Evolutionary conservation across 30 jellyfish, hydroid and myxozoan species (phyloP).

Genomic region (Aurelia sp.): DNA sequence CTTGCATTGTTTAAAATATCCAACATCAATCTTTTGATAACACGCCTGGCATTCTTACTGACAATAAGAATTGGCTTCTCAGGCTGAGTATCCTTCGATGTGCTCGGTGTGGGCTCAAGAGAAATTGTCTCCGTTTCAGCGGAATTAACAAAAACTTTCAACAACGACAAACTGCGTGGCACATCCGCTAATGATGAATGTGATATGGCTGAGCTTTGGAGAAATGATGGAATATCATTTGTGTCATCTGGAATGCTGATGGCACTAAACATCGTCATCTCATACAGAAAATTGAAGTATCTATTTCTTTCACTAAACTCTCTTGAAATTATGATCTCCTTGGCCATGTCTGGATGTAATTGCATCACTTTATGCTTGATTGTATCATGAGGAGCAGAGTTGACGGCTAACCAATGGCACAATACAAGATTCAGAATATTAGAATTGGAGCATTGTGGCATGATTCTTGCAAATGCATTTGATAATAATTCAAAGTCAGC

Average conservation of each 20-base stretch:
- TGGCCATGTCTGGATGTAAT: slow-evolving; percentile 15
- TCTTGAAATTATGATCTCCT: background rate
- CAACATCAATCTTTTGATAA: slow-evolving; percentile 8
- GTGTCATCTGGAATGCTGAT: background rate
- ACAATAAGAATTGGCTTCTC: background rate
- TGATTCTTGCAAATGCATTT: slow-evolving; percentile 12
- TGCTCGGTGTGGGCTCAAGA: background rate
- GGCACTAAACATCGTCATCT: slow-evolving; percentile 22
- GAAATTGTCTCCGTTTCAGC: background rate
- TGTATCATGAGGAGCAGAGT: background rate
- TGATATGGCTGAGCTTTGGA: background rate
- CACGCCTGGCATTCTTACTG: background rate
- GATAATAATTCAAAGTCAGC: slow-evolving; percentile 1
- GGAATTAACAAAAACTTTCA: slow-evolving; percentile 3
- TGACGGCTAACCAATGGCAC: slow-evolving; percentile 28
- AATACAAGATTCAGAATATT: background rate
- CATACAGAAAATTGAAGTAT: slow-evolving; percentile 15
- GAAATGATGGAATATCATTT: background rate
- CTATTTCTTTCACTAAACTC: slow-evolving; percentile 16
- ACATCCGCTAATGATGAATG: background rate
- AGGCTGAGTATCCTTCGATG: background rate
- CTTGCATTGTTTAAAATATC: slow-evolving; percentile 15
- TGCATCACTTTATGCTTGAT: slow-evolving; percentile 7
- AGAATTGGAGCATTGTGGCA: background rate
- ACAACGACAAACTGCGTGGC: slow-evolving; percentile 18